phyloP scores from a whole-genome alignment of 2,888 invertebrate genomes.

The Suillia variegata region DNA sequence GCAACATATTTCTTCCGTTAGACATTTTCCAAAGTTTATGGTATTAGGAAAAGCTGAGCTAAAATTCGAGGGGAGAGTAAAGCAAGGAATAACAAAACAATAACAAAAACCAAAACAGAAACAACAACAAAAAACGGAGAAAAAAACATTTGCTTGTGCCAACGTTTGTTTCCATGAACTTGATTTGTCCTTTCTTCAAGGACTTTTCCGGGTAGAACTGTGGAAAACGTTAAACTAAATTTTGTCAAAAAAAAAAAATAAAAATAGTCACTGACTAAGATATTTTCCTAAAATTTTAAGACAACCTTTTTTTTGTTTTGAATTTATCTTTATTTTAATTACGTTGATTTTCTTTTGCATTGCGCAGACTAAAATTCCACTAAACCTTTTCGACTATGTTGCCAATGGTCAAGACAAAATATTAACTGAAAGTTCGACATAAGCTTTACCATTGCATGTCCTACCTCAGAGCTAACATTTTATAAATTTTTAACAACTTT shows the following conservation, averaged over 20 bases:
- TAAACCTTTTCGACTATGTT: no score
- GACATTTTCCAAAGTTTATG: conserved; percentile 49
- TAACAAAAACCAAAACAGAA: neutral
- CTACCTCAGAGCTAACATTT: no score
- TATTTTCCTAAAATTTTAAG: no score
- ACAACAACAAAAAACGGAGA: neutral
- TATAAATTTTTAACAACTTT: neutral
- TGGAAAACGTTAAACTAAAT: conserved; percentile 6
- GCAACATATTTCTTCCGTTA: conserved; percentile 29
- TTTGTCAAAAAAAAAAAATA: neutral
- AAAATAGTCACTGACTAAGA: neutral
- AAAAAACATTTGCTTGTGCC: conserved; percentile 5
- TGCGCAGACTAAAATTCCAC: no score
- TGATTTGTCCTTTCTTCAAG: conserved; percentile 59
- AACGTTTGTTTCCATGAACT: conserved; percentile 45
- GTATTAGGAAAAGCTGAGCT: conserved; percentile 42
- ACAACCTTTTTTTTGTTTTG: neutral
- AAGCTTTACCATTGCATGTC: no score
- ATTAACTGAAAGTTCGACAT: no score
- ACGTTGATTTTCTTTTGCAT: neutral
- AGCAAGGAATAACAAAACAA: conserved; percentile 8
- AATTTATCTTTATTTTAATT: no score
- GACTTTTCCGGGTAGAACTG: conserved; percentile 45
- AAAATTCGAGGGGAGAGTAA: neutral
- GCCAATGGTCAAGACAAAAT: no score